Base-by-base conservation (phyloP, 2,888 invertebrate genomes). In the Epinotia nisella region DNA sequence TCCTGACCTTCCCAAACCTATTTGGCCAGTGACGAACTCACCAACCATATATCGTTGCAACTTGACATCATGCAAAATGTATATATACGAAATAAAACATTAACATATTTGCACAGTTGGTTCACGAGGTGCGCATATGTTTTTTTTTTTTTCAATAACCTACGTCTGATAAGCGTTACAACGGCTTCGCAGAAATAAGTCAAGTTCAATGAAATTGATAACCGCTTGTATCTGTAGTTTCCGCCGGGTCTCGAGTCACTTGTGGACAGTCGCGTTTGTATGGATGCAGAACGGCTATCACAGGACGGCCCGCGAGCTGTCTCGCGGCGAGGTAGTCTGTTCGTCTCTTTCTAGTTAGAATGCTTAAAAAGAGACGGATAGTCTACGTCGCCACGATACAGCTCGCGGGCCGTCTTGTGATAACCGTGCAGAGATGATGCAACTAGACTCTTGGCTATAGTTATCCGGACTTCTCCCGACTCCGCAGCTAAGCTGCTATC, bases 171-270 rank as follows among this genome's bases (percentile, higher is more conserved):
- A 66, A 56, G 29, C 9, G 39, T 13, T n/a, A 66, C 66, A 66
- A 66, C 39, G 55, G 10, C 41, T 41, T 15, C 56, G 56, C 66
- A 56, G 66, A 56, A 24, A 56, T 41, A 41, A 66, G 66, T 56
- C 66, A 66, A 66, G 66, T 66, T 66, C 66, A 66, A 66, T 66
- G 66, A 41, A 66, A 66, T 66, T 66, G 66, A 66, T 66, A 66
- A 56, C 66, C n/a, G 9, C 17, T 53, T 56, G 29, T 49, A 55
- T 65, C 53, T 53, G 53, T 35, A 17, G 53, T 65, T 65, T 65
- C 53, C 65, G 64, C 53, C 19, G 41, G 19, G 29, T 29, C 64
- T 53, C 19, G n/a, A 15, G 15, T 13, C 3, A 4, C 45, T 35
- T 35, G 35, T 45, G 45, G 45, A n/a, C 49, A 5, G 49, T 49